A percentile compares a stretch with the other conserved stretches of the same genome.
phyloP scores from a whole-genome alignment of 2,113 vertebrate species.

The Alectura lathami region DNA sequence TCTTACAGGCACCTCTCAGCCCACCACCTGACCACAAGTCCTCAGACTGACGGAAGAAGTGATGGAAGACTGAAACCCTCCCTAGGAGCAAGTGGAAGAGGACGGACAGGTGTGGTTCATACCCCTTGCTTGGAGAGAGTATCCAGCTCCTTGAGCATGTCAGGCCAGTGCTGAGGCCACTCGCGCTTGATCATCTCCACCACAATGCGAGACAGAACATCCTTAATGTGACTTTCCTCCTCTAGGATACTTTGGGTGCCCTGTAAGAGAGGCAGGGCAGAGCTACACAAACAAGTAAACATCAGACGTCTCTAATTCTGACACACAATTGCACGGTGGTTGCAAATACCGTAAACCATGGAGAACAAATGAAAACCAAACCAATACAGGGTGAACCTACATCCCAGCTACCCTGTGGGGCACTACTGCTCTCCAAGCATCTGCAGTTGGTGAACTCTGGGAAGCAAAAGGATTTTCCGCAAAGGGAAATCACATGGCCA shows the following conservation, averaged over 20 bases:
- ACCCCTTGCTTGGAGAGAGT: constrained; percentile 90
- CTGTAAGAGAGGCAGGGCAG: constrained; percentile 65
- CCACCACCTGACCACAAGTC: too few species aligned
- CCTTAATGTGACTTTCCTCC: constrained; percentile 96
- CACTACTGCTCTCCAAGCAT: not conserved
- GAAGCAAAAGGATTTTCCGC: not conserved
- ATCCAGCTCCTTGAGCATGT: constrained; percentile 96
- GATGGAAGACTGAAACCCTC: not conserved
- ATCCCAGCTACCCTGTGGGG: not conserved
- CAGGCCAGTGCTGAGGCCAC: constrained; percentile 98
- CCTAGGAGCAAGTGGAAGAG: not conserved
- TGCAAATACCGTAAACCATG: not conserved
- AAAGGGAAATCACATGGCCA: not conserved
- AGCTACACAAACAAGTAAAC: not conserved
- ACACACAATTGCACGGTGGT: not conserved
- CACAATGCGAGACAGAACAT: constrained; percentile 90
- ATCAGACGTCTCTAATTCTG: not conserved
- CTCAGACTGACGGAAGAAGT: too few species aligned
- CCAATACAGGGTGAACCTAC: not conserved
- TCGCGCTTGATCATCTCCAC: constrained; percentile 99
- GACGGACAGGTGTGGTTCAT: constrained; percentile 22
- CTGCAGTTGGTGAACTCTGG: not conserved
- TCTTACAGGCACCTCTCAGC: not conserved
- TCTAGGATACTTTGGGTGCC: constrained; percentile 90
- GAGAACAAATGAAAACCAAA: not conserved